Base-by-base conservation (phyloP, 2,113 vertebrate genomes). In the Alosa alosa region DNA sequence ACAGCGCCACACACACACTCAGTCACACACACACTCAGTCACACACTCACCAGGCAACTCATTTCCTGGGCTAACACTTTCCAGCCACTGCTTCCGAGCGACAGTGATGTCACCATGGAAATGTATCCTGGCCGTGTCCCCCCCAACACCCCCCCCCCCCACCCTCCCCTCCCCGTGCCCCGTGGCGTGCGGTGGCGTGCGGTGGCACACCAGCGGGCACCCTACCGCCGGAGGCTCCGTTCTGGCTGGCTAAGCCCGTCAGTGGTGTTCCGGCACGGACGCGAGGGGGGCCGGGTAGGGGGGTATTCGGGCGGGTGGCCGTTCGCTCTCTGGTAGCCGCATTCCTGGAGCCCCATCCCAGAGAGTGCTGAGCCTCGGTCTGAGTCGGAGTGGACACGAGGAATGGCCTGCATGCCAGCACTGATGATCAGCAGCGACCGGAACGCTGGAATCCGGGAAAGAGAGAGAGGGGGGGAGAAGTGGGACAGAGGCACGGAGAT, bases 21-120 rank as follows among this genome's bases (percentile, higher is more conserved):
- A 81, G 50, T 25, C 39, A 86, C 84, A 85, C 75, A 45, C 82
- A 83, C 60, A 72, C 81, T 50, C 45, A 82, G 17, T 75, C 55
- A 86, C 46, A 86, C 20, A 11, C 60, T 4, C 2, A 22, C 46
- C 9, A 72, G 82, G 68, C 18, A 68, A 18, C 85, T 13, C 0
- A 75, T 20, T 75, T 78, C 72, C 72, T 78, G 72, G 72, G 25
- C 25, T 13, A 36, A 78, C 72, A 41, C 72, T 78, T 78, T 78
- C 72, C 72, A 78, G 72, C 31, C 31, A 78, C 10, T 39, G 72
- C 72, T 78, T 78, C 72, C 36, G 72, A 78, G 72, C 15, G 31
- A 78, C 64, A 78, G 72, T 78, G 72, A 78, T 15, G 25, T 36
- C 25, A 36, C 72, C 72, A 78, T 78, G 72, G 25, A 78, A 78